Conservation (phyloP, 2,888 invertebrate genomes). For the Drosophila ustulata region DNA sequence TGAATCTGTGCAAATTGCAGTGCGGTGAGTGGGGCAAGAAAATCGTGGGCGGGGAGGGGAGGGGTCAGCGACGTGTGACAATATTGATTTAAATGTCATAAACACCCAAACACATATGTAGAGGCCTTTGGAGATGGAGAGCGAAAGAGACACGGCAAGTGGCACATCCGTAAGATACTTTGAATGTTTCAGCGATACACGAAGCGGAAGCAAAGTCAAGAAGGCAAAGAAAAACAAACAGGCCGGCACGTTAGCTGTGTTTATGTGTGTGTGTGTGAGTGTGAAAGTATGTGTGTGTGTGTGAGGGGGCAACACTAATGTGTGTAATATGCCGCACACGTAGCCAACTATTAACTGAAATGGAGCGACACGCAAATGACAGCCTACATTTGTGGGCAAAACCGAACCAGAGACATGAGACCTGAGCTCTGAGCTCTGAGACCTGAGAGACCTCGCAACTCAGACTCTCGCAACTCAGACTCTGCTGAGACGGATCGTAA, state of each 20-base stretch:
- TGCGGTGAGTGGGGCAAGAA: constrained; percentile 3
- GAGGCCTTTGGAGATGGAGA: neutral
- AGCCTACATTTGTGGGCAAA: constrained; percentile 62
- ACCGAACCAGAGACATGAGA: constrained; percentile 1
- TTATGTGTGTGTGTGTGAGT: constrained; percentile 31
- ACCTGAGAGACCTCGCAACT: constrained; percentile 10
- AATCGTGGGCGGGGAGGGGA: neutral
- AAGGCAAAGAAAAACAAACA: constrained; percentile 56
- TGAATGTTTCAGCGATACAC: constrained; percentile 74
- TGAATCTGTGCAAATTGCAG: constrained; percentile 62
- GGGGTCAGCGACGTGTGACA: constrained; percentile 53
- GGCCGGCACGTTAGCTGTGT: constrained; percentile 29
- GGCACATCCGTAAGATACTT: constrained; percentile 79
- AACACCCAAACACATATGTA: constrained; percentile 60
- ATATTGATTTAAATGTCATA: constrained; percentile 81
- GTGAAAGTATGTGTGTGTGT: constrained; percentile 17
- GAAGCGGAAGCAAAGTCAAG: constrained; percentile 76
- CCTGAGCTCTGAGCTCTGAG: neutral
- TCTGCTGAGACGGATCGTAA: constrained; percentile 18
- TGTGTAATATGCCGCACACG: constrained; percentile 77
- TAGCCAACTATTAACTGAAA: constrained; percentile 77
- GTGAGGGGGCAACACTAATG: constrained; percentile 57
- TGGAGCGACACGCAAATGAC: constrained; percentile 63
- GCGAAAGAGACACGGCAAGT: constrained; percentile 57
- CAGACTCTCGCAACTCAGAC: constrained; percentile 1